Conservation (phyloP, 2,888 invertebrate species). For the Gandaritis pyraliata region DNA sequence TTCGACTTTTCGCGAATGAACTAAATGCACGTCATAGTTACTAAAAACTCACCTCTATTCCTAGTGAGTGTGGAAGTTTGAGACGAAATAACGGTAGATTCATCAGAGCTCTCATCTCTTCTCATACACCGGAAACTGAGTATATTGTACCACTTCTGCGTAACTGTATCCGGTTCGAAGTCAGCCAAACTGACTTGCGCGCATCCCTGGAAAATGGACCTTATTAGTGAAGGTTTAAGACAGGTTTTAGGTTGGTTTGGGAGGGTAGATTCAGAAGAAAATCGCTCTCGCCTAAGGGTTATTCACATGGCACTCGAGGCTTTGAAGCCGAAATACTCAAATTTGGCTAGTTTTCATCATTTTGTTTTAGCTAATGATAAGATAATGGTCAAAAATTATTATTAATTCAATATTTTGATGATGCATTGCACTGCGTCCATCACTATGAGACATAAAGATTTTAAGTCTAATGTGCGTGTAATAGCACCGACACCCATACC, state of each 20-base stretch:
- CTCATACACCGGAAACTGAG: conserved; percentile 86
- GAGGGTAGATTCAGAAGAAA: conserved; percentile 52
- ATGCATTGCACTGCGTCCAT: no score
- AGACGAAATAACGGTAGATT: conserved; percentile 97
- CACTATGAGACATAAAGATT: no score
- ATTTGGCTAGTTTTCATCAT: conserved; percentile 84
- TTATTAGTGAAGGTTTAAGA: conserved; percentile 11
- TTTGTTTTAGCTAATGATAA: conserved; percentile 1
- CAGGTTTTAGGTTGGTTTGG: conserved; percentile 2
- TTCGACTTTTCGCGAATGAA: no score
- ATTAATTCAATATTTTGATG: no score
- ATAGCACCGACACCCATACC: no score
- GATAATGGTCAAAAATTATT: background rate
- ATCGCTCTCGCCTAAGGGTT: conserved; percentile 78
- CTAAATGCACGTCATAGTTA: no score
- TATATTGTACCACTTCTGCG: conserved; percentile 97
- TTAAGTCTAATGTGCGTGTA: no score
- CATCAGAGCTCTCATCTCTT: conserved; percentile 97
- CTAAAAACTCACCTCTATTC: conserved; percentile 88
- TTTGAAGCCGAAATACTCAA: conserved; percentile 74
- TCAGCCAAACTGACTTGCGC: conserved; percentile 98
- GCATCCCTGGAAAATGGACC: conserved; percentile 88
- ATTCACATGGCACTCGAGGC: conserved; percentile 81
- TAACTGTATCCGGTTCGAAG: conserved; percentile 92
- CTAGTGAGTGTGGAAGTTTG: conserved; percentile 98